These are phyloP conservation scores for Muntiacus reevesi DNA, from an alignment of 2,113 vertebrate genomes.

Conservation along the genomic window DNA sequence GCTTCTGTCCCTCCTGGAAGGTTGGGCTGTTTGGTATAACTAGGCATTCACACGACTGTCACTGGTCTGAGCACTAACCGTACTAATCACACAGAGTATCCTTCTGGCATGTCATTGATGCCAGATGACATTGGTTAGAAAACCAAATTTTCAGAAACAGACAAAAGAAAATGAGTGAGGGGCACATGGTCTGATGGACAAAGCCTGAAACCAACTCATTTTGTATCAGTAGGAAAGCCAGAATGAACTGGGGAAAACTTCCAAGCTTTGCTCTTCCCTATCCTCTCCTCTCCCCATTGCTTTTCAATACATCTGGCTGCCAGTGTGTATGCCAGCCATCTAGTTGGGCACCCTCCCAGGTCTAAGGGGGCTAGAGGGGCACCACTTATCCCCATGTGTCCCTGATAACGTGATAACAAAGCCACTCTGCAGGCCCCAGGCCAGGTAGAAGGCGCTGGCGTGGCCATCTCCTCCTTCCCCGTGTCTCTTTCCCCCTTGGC, in stretches of 20 bases:
- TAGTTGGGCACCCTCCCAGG: conserved; percentile 51
- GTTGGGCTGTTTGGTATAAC: conserved; percentile 82
- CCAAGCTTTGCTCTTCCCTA: conserved; percentile 68
- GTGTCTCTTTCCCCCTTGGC: conserved; percentile 1
- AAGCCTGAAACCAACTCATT: conserved; percentile 63
- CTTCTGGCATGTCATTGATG: conserved; percentile 33
- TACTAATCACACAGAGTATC: conserved; percentile 46
- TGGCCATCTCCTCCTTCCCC: neutral
- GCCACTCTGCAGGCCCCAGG: conserved; percentile 8
- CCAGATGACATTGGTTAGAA: conserved; percentile 42
- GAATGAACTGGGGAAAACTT: conserved; percentile 77
- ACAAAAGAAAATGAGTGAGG: conserved; percentile 49
- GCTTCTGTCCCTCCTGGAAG: conserved; percentile 98
- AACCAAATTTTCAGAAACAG: conserved; percentile 57
- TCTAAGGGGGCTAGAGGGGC: conserved; percentile 43
- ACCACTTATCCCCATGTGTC: conserved; percentile 16
- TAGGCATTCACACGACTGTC: conserved; percentile 70
- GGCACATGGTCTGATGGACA: conserved; percentile 60
- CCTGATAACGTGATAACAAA: neutral
- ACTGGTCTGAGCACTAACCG: conserved; percentile 55
- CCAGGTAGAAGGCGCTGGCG: neutral
- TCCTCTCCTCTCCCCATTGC: conserved; percentile 67
- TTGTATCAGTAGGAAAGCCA: conserved; percentile 70
- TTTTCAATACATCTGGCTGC: conserved; percentile 70
- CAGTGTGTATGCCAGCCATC: conserved; percentile 71